Evolutionary conservation across 2,888 invertebrate genomes (phyloP), one percentile per base, ranked within the genome.

Genomic region (Acrocyrtus sp.): DNA sequence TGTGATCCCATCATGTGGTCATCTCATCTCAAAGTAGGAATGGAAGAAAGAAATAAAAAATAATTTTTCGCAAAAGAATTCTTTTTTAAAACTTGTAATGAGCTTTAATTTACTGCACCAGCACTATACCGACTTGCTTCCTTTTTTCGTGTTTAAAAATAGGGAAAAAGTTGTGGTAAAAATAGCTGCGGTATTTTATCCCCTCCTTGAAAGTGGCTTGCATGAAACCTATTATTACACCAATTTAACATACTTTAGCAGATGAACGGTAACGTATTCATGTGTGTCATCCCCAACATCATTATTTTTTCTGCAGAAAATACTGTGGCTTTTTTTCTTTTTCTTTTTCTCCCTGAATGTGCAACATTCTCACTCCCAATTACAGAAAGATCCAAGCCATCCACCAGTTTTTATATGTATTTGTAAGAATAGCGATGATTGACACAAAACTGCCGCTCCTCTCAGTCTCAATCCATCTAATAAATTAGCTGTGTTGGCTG

Each of bases 51-150:
- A 60, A 48, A n/a, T 15, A 54, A 62, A 43, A 63, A 57, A 15
- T 21, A 27, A 51, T 54, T 68, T 68, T 68, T 51, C 3, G 43
- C 45, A 54, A 68, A 66, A 68, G 54, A 56, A 56, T 17, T 39
- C n/a, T n/a, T n/a, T 57, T 74, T 69, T 65, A 48, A 50, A 47
- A n/a, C n/a, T n/a, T n/a, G 74, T 74, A 74, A 74, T 58, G 69
- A 65, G 65, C 65, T 74, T 74, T 74, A 74, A 74, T 74, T 63
- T 63, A 63, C 41, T 58, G 74, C 63, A 74, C 68, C 62, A n/a
- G n/a, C n/a, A n/a, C n/a, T n/a, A n/a, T n/a, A n/a, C n/a, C n/a
- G n/a, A n/a, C n/a, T n/a, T n/a, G n/a, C n/a, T n/a, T n/a, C n/a
- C n/a, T n/a, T n/a, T n/a, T n/a, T n/a, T n/a, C n/a, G n/a, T n/a